These are phyloP conservation scores for Dendrolimus kikuchii DNA, from an alignment of 1,140 invertebrate genomes.

Conservation along the genomic window DNA sequence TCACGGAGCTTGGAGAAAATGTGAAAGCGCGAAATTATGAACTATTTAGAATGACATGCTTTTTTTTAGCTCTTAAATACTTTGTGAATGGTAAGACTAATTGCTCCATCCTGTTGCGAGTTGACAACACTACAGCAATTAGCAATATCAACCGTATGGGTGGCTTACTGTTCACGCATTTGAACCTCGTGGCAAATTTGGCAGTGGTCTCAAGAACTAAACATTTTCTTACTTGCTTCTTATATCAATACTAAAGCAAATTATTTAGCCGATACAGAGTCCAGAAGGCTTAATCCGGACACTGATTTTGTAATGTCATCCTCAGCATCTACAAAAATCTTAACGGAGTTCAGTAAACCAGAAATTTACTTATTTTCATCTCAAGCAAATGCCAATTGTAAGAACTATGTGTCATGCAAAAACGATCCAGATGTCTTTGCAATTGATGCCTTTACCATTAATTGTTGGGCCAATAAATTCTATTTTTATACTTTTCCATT, in stretches of 20 bases:
- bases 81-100: slow-evolving; percentile 30
- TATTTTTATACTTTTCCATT: no score
- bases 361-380: no score
- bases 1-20: no score
- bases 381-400: no score
- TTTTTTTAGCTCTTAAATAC: slow-evolving; percentile 35
- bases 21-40: no score
- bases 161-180: slow-evolving; percentile 30
- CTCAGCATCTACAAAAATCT: no score
- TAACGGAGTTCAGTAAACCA: no score
- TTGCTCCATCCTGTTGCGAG: slow-evolving; percentile 31
- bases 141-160: slow-evolving; percentile 45
- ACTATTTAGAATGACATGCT: slow-evolving; percentile 45
- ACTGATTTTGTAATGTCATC: no score
- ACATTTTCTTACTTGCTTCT: slow-evolving; percentile 37
- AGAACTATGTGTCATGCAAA: no score
- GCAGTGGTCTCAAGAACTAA: slow-evolving; percentile 43
- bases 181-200: slow-evolving; percentile 35
- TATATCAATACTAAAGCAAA: slow-evolving; percentile 45
- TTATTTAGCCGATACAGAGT: slow-evolving; percentile 24
- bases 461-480: no score
- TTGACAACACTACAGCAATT: slow-evolving; percentile 53
- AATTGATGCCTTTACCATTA: no score
- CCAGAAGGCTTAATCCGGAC: slow-evolving; percentile 21
- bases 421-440: no score